Conservation (phyloP, 2,113 vertebrate species). For the Siphamia tubifer region DNA sequence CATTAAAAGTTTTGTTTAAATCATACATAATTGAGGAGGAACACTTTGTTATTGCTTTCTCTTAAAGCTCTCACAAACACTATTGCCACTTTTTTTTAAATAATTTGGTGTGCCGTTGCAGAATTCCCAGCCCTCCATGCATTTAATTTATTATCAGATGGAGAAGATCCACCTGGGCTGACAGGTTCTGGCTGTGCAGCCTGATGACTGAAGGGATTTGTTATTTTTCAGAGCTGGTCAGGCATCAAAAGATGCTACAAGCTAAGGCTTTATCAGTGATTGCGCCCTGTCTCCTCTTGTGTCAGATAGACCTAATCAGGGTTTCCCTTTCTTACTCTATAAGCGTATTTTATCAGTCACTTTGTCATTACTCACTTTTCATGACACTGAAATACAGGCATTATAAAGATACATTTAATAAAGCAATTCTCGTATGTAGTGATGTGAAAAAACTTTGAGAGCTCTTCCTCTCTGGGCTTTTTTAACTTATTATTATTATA, state of each 20-base stretch:
- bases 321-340: not conserved
- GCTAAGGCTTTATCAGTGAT: conserved; percentile 39
- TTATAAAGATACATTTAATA: no score
- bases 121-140: not conserved
- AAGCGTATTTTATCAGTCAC: not conserved
- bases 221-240: conserved; percentile 44
- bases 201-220: conserved; percentile 29
- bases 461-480: not conserved
- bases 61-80: not conserved
- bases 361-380: not conserved
- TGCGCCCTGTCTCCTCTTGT: conserved; percentile 17
- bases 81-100: not conserved
- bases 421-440: no score
- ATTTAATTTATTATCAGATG: not conserved
- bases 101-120: conserved; percentile 2
- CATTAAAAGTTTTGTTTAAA: conserved; percentile 19
- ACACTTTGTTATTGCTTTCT: not conserved
- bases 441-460: no score
- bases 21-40: not conserved
- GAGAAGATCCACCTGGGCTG: not conserved
- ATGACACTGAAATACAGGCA: not conserved
- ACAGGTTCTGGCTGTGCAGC: conserved; percentile 10
- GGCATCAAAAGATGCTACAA: conserved; percentile 30
- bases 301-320: conserved; percentile 28
- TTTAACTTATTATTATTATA: not conserved